Conservation (phyloP, 2,888 invertebrate genomes). For the Drosophila pseudotalamancana region DNA sequence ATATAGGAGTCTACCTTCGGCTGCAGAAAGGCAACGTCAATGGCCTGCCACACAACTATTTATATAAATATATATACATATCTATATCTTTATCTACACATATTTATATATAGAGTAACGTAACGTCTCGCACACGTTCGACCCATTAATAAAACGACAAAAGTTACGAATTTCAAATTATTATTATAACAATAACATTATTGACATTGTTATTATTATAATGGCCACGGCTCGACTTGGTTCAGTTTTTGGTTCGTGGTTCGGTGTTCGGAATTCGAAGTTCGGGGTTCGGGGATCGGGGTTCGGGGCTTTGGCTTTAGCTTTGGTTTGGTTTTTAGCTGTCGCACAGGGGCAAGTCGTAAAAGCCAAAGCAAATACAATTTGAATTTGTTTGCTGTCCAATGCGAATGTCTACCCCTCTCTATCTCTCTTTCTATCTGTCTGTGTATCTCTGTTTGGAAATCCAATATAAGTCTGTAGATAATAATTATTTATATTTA, state of each 20-base stretch:
- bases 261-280: conserved; percentile 1
- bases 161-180: conserved; percentile 78
- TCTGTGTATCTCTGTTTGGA: conserved; percentile 44
- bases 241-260: conserved; percentile 10
- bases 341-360: conserved; percentile 47
- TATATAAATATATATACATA: background rate
- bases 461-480: conserved; percentile 65
- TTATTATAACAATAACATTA: conserved; percentile 79
- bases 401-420: conserved; percentile 27
- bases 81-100: background rate
- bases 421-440: background rate
- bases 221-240: conserved; percentile 35
- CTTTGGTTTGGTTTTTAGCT: conserved; percentile 26
- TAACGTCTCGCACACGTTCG: conserved; percentile 62
- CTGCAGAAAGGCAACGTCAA: conserved; percentile 27
- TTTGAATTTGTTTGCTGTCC: conserved; percentile 56
- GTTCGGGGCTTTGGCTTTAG: conserved; percentile 11
- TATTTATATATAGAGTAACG: conserved; percentile 21
- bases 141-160: conserved; percentile 79
- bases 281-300: no score
- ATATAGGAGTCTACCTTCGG: background rate
- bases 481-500: conserved; percentile 81
- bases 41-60: conserved; percentile 35
- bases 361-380: conserved; percentile 60
- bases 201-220: conserved; percentile 73